Percentiles rank a stretch among this genome's conserved stretches.
phyloP scores from a whole-genome alignment of 2,797 vertebrate species.

The Discoglossus pictus region DNA sequence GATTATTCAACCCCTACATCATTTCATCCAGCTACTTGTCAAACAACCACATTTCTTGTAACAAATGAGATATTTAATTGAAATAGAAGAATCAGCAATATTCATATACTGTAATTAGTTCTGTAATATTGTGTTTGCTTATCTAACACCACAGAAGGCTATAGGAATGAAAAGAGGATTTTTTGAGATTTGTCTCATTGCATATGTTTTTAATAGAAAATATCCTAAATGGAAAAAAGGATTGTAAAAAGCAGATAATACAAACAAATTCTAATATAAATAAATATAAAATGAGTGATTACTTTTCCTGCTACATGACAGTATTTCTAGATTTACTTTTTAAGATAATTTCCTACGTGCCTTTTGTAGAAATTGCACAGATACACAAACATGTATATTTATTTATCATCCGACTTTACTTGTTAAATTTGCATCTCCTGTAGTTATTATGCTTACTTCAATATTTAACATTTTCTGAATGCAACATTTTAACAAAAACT shows the following conservation, averaged over 20 bases:
- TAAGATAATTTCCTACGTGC: constrained; percentile 7
- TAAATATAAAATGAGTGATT: too few species aligned
- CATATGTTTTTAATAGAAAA: constrained; percentile 16
- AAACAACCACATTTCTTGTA: constrained; percentile 10
- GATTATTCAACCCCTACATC: constrained; percentile 7
- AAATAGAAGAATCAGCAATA: constrained; percentile 30
- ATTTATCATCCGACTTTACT: too few species aligned
- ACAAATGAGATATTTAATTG: constrained; percentile 30
- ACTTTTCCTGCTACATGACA: too few species aligned
- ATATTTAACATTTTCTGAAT: too few species aligned
- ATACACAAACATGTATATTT: background rate
- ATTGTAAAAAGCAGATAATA: constrained; percentile 17
- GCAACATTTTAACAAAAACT: too few species aligned
- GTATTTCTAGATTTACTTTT: too few species aligned
- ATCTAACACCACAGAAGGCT: constrained; percentile 35
- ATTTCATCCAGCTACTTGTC: constrained; percentile 3
- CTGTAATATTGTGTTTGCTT: constrained; percentile 20
- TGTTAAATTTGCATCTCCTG: too few species aligned
- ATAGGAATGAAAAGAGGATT: constrained; percentile 25
- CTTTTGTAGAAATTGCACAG: constrained; percentile 1
- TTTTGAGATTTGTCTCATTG: constrained; percentile 8
- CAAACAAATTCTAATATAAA: constrained; percentile 7
- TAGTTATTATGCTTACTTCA: too few species aligned
- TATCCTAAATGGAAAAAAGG: constrained; percentile 1
- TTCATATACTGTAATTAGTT: constrained; percentile 26